Evolutionary conservation across 2,797 vertebrate genomes (phyloP).

Genomic region (Acrossocheilus wenchowensis): DNA sequence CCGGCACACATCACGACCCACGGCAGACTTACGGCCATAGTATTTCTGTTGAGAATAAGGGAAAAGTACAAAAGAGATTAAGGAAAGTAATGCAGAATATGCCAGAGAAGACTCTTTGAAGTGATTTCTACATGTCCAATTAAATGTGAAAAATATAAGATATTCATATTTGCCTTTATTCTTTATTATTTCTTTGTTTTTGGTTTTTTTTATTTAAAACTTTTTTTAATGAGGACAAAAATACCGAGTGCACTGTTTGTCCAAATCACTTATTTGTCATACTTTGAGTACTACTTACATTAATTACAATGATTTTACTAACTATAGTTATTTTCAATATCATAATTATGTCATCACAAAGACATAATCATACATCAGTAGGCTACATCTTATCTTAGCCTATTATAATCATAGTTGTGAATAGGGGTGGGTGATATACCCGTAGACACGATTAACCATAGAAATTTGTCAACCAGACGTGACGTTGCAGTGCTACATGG

Average conservation of each 20-base stretch:
- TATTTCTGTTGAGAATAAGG: constrained; percentile 83
- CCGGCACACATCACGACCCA: constrained; percentile 93
- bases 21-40: constrained; percentile 91
- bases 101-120: background rate
- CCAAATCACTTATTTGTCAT: background rate
- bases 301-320: background rate
- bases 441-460: too few relatives aligned
- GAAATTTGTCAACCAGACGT: too few relatives aligned
- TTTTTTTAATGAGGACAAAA: background rate
- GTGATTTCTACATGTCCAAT: background rate
- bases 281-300: background rate
- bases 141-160: background rate
- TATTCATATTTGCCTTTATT: background rate
- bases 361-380: too few relatives aligned
- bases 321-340: background rate
- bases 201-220: background rate
- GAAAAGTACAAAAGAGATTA: constrained; percentile 32
- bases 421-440: too few relatives aligned
- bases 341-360: background rate
- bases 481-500: too few relatives aligned
- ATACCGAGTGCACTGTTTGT: background rate
- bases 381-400: background rate
- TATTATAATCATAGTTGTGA: background rate
- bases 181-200: background rate
- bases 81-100: background rate